Evolutionary conservation across 2,113 vertebrate genomes (phyloP), one percentile per base, ranked within the genome.

Genomic region (Ctenomys sociabilis): DNA sequence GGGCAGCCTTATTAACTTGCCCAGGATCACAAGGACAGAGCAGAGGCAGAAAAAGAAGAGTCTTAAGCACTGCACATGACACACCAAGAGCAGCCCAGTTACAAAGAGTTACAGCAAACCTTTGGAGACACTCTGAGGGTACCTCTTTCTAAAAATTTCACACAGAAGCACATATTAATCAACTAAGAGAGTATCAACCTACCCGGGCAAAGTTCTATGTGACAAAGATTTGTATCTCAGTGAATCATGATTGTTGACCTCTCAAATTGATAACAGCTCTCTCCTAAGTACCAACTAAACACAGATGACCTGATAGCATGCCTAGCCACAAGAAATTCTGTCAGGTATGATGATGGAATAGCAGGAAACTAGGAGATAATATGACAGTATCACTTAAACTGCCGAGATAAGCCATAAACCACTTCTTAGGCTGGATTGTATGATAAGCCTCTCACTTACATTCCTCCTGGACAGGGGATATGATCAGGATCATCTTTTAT

Each of bases 191-290:
- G 72, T 83, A 95, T 49, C 88, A 82, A 59, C 77, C 43, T 59
- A 92, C 85, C 91, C 72, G 92, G 61, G 68, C 90, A 93, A 96
- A 88, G 95, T 96, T 83, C 95, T 70, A 83, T 66, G 82, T 86
- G 88, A 66, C 75, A 80, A 32, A n/a, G 63, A 95, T 95, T 96
- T 95, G 85, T 63, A 82, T 86, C 91, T 88, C 32, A 24, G 32
- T 96, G 63, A 90, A 93, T 86, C 83, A 30, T 66, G 54, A 94
- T 52, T 81, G 8, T 30, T 92, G 45, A 35, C 35, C 49, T 82
- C 64, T 85, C 88, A 85, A 75, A 78, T 57, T 57, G 61, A 28
- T 70, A 91, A 80, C 57, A 77, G 49, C n/a, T 63, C 43, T 54
- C 59, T 68, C n/a, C 91, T 83, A 90, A 90, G 73, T 68, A 87